phyloP scores from a whole-genome alignment of 1,140 invertebrate species.

The Ostrea edulis region DNA sequence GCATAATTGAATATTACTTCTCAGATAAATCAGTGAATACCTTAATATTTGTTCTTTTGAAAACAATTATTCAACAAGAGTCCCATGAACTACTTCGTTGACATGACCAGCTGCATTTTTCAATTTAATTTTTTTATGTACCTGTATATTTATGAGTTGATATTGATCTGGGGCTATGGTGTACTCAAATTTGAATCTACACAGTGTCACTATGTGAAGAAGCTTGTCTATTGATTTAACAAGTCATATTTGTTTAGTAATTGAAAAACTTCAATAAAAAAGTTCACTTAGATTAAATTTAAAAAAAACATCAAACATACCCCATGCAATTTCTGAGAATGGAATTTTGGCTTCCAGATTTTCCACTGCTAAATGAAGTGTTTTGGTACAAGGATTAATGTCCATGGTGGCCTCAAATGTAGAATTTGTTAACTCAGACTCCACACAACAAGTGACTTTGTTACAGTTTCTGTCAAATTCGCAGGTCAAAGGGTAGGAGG shows the following conservation, averaged over 20 bases:
- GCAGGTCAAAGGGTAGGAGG: slow-evolving; percentile 43
- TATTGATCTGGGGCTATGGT: too few species aligned
- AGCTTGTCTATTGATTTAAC: too few species aligned
- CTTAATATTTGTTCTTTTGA: too few species aligned
- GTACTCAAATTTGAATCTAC: too few species aligned
- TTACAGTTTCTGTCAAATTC: slow-evolving; percentile 50
- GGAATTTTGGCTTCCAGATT: slow-evolving; percentile 51
- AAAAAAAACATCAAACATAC: slow-evolving; percentile 31
- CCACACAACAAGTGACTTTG: slow-evolving; percentile 55
- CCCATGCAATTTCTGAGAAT: slow-evolving; percentile 52
- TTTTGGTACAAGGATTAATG: slow-evolving; percentile 51
- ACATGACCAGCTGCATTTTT: too few species aligned
- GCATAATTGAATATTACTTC: too few species aligned
- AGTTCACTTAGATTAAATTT: not conserved
- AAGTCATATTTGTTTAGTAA: not conserved
- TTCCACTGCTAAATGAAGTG: slow-evolving; percentile 53
- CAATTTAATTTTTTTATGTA: too few species aligned
- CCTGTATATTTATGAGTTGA: too few species aligned
- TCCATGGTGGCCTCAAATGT: slow-evolving; percentile 44
- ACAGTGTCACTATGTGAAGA: too few species aligned
- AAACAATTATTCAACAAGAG: too few species aligned
- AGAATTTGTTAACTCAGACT: slow-evolving; percentile 42
- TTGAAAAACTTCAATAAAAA: not conserved
- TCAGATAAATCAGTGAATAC: too few species aligned
- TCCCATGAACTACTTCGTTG: too few species aligned